A percentile compares a stretch with the other conserved stretches of the same genome.
Evolutionary conservation across 2,113 vertebrate genomes (phyloP).

Genomic region (Bolborhynchus lineola): DNA sequence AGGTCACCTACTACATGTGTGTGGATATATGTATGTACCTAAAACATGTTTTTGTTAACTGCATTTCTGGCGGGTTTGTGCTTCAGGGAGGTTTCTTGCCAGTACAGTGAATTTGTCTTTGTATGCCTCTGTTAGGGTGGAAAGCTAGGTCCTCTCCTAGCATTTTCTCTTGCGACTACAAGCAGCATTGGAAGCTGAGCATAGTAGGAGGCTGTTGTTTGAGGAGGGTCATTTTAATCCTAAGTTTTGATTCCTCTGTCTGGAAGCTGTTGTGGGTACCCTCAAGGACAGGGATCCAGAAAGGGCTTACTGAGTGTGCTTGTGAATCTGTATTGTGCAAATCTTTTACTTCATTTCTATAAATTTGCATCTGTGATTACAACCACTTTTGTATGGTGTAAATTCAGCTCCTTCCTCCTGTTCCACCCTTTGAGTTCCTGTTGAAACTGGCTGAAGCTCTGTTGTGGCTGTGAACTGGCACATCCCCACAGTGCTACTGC

Average conservation of each 20-base stretch:
- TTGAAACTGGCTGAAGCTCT: not conserved
- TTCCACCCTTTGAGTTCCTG: not conserved
- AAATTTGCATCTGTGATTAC: not conserved
- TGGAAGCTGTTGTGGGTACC: not conserved
- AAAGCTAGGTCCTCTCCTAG: not conserved
- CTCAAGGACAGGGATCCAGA: not conserved
- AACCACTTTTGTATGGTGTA: accelerated
- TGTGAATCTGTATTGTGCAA: accelerated
- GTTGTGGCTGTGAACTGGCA: accelerated
- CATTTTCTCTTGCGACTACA: not conserved
- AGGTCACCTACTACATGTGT: not conserved
- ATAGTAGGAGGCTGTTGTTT: accelerated
- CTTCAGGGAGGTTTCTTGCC: not conserved
- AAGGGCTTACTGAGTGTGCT: accelerated
- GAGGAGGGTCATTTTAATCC: not conserved
- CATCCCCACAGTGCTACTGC: not conserved
- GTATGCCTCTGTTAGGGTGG: accelerated
- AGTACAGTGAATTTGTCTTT: not conserved
- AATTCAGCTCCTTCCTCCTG: not conserved
- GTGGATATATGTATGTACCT: too few relatives aligned
- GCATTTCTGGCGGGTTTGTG: not conserved
- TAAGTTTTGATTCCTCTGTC: accelerated
- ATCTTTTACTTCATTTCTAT: not conserved
- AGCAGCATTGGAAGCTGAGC: not conserved
- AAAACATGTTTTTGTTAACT: accelerated